Conservation (phyloP, 1,140 invertebrate genomes). For the Drosophila biarmipes region DNA sequence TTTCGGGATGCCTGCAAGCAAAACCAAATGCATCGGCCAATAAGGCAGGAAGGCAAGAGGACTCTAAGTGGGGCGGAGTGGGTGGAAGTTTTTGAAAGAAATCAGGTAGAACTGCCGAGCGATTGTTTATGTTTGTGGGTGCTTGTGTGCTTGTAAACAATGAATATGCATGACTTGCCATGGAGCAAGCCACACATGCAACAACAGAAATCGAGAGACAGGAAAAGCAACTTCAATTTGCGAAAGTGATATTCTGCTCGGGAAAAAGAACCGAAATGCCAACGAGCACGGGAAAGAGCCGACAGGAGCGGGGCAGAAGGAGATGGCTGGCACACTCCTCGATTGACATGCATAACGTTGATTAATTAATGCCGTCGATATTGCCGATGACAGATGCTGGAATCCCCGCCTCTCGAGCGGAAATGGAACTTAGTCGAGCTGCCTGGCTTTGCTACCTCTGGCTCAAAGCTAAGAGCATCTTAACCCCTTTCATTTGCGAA, state of each 20-base stretch:
- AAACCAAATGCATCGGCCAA: slow-evolving; percentile 4
- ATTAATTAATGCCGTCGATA: slow-evolving; percentile 65
- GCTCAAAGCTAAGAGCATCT: slow-evolving; percentile 26
- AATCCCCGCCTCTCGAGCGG: slow-evolving; percentile 12
- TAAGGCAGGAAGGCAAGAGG: background rate
- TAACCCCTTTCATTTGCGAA: slow-evolving; percentile 34
- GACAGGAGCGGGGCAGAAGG: background rate
- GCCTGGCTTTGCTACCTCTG: background rate
- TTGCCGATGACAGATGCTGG: slow-evolving; percentile 30
- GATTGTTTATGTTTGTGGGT: slow-evolving; percentile 37
- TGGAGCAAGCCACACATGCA: slow-evolving; percentile 61
- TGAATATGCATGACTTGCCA: slow-evolving; percentile 74
- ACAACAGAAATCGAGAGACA: slow-evolving; percentile 42
- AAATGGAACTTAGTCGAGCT: slow-evolving; percentile 26
- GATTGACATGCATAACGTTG: slow-evolving; percentile 46
- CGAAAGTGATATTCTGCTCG: slow-evolving; percentile 63
- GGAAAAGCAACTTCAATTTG: slow-evolving; percentile 66
- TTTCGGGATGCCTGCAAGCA: background rate
- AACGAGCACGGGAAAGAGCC: slow-evolving; percentile 13
- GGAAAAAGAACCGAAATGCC: slow-evolving; percentile 31
- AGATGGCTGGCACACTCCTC: slow-evolving; percentile 11
- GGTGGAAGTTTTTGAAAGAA: slow-evolving; percentile 32
- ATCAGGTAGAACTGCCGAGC: slow-evolving; percentile 56
- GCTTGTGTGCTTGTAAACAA: slow-evolving; percentile 62
- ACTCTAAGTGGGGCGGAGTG: slow-evolving; percentile 22